These are phyloP conservation scores for Bathynomus jamesi DNA, from an alignment of 1,140 invertebrate genomes.

Conservation along the genomic window DNA sequence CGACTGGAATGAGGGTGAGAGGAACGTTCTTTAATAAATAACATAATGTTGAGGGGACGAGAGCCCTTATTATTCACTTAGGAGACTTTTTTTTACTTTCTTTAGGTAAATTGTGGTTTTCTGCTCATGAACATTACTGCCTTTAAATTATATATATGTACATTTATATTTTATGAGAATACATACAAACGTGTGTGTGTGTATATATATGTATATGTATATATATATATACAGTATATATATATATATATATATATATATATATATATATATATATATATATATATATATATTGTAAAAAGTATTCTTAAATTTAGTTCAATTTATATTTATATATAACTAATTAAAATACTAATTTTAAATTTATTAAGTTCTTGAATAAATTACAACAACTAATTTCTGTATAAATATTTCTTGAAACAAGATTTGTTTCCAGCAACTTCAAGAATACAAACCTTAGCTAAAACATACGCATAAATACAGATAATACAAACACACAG, in stretches of 20 bases:
- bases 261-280: no score
- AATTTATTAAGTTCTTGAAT: no score
- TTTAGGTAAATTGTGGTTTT: not conserved
- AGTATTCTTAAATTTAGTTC: no score
- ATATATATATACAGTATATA: not conserved
- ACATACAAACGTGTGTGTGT: not conserved
- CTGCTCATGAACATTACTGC: not conserved
- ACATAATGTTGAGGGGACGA: not conserved
- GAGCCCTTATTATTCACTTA: not conserved
- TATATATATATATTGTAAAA: no score
- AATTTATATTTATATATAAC: no score
- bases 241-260: slow-evolving; percentile 1
- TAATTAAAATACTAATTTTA: no score
- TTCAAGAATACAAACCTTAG: no score
- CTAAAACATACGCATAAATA: no score
- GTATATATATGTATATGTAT: not conserved
- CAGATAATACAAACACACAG: no score
- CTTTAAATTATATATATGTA: not conserved
- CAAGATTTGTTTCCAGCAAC: no score
- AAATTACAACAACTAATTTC: no score
- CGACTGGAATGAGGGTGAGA: not conserved
- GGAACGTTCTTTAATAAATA: not conserved
- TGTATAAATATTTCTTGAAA: no score
- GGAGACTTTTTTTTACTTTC: not conserved
- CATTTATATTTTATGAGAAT: not conserved